These are phyloP conservation scores for Micropoecilia bifurca DNA, from an alignment of 2,797 vertebrate genomes.

Conservation along the genomic window DNA sequence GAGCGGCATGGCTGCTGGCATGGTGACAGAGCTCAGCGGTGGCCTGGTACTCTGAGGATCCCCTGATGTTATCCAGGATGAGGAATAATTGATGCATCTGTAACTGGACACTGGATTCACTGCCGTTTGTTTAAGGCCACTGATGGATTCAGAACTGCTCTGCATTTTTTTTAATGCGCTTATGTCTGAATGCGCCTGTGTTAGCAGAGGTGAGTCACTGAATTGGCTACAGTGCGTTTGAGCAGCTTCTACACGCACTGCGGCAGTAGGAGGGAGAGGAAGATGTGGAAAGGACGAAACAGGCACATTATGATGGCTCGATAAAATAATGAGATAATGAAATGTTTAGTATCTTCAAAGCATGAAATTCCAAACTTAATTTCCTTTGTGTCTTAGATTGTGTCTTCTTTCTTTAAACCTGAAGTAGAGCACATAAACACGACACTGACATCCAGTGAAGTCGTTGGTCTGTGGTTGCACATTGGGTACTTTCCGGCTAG, in stretches of 20 bases:
- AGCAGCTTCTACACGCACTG: constrained; percentile 65
- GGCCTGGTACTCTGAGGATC: constrained; percentile 48
- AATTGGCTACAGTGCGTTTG: constrained; percentile 54
- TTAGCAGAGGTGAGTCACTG: constrained; percentile 74
- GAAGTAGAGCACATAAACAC: neutral
- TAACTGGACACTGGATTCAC: constrained; percentile 69
- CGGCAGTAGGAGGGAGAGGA: constrained; percentile 54
- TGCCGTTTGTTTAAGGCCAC: constrained; percentile 38
- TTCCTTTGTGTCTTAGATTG: too few relatives aligned
- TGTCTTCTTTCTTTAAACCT: neutral
- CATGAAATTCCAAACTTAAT: neutral
- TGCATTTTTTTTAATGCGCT: constrained; percentile 14
- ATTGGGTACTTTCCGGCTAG: constrained; percentile 8
- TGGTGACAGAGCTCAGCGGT: constrained; percentile 56
- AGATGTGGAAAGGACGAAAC: constrained; percentile 45
- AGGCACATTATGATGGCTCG: constrained; percentile 25
- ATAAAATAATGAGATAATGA: constrained; percentile 18
- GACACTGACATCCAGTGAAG: neutral
- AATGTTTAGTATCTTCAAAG: neutral
- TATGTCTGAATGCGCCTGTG: constrained; percentile 31
- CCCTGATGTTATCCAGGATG: constrained; percentile 64
- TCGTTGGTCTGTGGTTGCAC: neutral
- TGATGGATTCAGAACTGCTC: constrained; percentile 26
- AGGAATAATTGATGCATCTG: constrained; percentile 76
- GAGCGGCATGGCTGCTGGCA: constrained; percentile 51